Evolutionary conservation across 2,113 vertebrate genomes (phyloP), one percentile per base, ranked within the genome.

Genomic region (Hemiprocne comata): DNA sequence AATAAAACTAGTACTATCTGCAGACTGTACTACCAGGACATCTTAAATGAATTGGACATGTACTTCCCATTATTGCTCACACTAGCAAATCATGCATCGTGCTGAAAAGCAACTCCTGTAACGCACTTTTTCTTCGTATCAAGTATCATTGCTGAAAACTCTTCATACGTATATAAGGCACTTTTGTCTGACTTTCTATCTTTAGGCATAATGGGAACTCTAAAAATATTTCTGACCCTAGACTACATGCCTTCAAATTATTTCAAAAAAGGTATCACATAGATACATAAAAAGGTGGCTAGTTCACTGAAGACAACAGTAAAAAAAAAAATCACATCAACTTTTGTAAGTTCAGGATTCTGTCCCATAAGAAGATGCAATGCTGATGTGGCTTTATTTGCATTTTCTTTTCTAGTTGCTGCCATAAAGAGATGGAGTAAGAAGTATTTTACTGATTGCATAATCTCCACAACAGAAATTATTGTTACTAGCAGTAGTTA

Each of bases 91-190:
- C 23, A 54, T 5, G 33, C 13, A 17, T 20, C 44, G 54, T 55
- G 33, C 51, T 69, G 54, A 55, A 55, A 73, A 85, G 44, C 31
- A 72, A 54, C 20, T 33, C n/a, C n/a, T n/a, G n/a, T n/a, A n/a
- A n/a, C n/a, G n/a, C n/a, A n/a, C n/a, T n/a, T n/a, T n/a, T n/a
- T n/a, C n/a, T 46, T 36, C 7, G 2, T 6, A 90, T 42, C 50
- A 34, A 58, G 40, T 10, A 4, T n/a, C 6, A 19, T 10, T 55
- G 40, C 28, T 23, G 34, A 66, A 81, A 90, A 90, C 42, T 40
- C 42, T 65, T 70, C 17, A n/a, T 53, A 24, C 2, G 0, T 14
- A 11, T 0, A 0, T 33, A 64, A 67, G 26, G 18, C 19, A 81
- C 11, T 51, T 71, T 9, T 61, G 48, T 36, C 18, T n/a, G 46